These are phyloP conservation scores for Marasmarcha lunaedactyla DNA, from an alignment of 2,888 invertebrate genomes.

Conservation along the genomic window DNA sequence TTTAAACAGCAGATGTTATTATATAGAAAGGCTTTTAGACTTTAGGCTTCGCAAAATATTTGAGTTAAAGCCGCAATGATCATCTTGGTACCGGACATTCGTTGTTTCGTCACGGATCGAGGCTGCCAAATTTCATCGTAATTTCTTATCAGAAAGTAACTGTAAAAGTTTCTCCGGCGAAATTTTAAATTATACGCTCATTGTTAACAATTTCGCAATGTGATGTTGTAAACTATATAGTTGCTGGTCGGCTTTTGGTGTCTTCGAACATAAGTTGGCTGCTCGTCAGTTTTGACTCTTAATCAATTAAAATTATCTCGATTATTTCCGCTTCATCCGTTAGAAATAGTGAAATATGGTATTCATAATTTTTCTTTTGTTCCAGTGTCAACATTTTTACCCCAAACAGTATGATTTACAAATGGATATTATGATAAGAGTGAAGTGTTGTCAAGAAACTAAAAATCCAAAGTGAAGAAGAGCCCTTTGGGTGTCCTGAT, in stretches of 20 bases:
- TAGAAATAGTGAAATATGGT: too few species aligned
- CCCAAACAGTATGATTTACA: slow-evolving; percentile 71
- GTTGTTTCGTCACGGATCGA: background rate
- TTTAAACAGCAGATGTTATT: slow-evolving; percentile 31
- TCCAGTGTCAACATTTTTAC: slow-evolving; percentile 69
- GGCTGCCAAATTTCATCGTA: too few species aligned
- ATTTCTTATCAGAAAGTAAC: slow-evolving; percentile 21
- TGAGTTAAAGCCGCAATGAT: background rate
- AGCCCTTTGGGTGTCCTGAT: slow-evolving; percentile 57
- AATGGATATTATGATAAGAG: slow-evolving; percentile 71
- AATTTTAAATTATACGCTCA: too few species aligned
- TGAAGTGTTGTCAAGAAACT: slow-evolving; percentile 71
- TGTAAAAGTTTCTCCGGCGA: slow-evolving; percentile 12
- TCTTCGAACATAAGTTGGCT: background rate
- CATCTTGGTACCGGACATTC: slow-evolving; percentile 3
- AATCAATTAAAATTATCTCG: too few species aligned
- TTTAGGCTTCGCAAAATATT: slow-evolving; percentile 6
- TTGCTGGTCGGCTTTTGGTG: background rate
- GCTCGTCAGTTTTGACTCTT: background rate
- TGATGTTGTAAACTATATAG: background rate
- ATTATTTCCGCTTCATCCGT: too few species aligned
- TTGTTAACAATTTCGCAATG: background rate
- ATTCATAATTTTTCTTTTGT: slow-evolving; percentile 31
- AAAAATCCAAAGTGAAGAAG: slow-evolving; percentile 70
- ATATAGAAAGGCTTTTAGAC: slow-evolving; percentile 31